Evolutionary conservation across 2,113 vertebrate genomes (phyloP).

Genomic region (Passer montanus): DNA sequence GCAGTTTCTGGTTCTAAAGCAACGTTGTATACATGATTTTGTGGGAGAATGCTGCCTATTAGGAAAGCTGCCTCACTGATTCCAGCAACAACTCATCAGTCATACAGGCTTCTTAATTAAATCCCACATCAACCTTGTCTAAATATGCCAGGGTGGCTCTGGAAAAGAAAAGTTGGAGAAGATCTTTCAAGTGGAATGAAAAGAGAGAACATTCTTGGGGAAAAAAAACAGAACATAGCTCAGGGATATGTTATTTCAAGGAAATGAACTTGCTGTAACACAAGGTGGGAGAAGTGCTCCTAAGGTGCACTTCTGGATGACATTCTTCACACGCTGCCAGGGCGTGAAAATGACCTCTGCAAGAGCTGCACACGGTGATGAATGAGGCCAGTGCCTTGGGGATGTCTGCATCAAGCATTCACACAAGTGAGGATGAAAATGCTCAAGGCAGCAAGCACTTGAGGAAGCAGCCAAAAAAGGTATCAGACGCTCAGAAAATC

Average conservation of each 20-base stretch:
- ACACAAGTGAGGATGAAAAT: background rate
- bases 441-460: conserved; percentile 2
- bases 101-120: background rate
- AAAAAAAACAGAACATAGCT: background rate
- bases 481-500: background rate
- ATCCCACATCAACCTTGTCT: background rate
- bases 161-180: background rate
- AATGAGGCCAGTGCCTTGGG: background rate
- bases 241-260: background rate
- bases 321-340: background rate
- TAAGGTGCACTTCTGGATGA: background rate
- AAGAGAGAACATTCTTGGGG: background rate
- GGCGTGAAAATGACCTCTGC: conserved; percentile 22
- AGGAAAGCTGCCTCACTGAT: background rate
- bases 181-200: background rate
- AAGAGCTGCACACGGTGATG: background rate
- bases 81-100: background rate
- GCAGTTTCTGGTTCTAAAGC: background rate
- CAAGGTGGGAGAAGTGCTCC: background rate
- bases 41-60: background rate
- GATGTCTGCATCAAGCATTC: background rate
- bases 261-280: background rate
- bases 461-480: background rate
- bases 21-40: background rate
- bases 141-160: background rate